phyloP scores from a whole-genome alignment of 2,888 invertebrate genomes.

The Pseudococcus longispinus region DNA sequence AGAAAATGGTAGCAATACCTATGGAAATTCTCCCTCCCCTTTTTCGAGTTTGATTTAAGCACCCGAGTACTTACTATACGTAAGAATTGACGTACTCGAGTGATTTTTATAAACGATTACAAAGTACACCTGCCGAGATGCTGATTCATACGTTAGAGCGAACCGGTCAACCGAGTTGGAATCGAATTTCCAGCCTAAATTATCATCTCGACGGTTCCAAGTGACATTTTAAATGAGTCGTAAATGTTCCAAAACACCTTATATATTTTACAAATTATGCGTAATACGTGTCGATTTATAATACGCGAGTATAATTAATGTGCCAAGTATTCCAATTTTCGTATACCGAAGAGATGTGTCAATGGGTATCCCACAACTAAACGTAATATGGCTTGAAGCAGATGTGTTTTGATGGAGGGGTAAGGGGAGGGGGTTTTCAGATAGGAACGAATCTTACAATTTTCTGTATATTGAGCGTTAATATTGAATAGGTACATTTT shows the following conservation, averaged over 20 bases:
- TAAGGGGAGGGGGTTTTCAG: too few relatives aligned
- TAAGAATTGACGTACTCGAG: background rate
- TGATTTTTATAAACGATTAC: background rate
- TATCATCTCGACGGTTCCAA: background rate
- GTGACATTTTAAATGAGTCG: background rate
- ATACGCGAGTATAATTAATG: background rate
- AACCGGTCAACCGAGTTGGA: background rate
- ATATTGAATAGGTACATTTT: too few relatives aligned
- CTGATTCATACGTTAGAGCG: background rate
- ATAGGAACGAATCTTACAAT: too few relatives aligned
- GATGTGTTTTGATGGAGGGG: too few relatives aligned
- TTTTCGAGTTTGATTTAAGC: too few relatives aligned
- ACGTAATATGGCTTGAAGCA: too few relatives aligned
- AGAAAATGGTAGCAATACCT: constrained; percentile 16
- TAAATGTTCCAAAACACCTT: background rate
- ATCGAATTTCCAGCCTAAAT: constrained; percentile 3
- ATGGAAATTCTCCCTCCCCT: background rate
- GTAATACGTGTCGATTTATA: background rate
- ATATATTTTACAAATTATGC: background rate
- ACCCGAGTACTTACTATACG: too few relatives aligned
- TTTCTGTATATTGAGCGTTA: too few relatives aligned
- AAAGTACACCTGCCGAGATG: background rate
- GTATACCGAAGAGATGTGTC: too few relatives aligned
- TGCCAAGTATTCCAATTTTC: too few relatives aligned
- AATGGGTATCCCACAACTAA: too few relatives aligned